Evolutionary conservation across 2,888 invertebrate species (phyloP), one percentile per base, ranked within the genome.

Genomic region (Agrochola circellaris): DNA sequence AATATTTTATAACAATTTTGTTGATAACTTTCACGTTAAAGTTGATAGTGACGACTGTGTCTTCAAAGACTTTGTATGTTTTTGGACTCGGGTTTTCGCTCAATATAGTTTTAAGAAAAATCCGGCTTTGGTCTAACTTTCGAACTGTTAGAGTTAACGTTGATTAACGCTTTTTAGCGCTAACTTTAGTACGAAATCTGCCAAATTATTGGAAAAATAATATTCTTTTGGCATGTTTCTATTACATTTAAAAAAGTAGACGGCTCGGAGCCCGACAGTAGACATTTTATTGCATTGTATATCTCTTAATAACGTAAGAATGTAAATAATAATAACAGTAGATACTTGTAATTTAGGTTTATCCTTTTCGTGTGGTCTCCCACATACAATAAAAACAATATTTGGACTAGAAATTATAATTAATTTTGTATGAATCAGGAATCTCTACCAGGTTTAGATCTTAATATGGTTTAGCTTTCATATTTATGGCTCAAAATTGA

Each of bases 51-150:
- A 89, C 85, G 86, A 90, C 88, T 89, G 87, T 76, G 75, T 86
- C 77, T 75, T 73, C 80, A 84, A 80, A 83, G 62, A 86, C 84
- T 88, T 64, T 84, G 85, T 76, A 84, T 78, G 77, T 86, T 92
- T 91, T 92, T 90, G 82, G 88, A 91, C 88, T 91, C 91, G 82
- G 89, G 85, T 93, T 92, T 90, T 92, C 93, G 94, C 94, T 94
- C 94, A 94, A 94, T 91, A 79, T 93, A 94, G 93, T 79, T 88
- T 87, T 93, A 93, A 91, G 92, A 74, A 77, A 64, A 77, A 77
- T 82, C 81, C 83, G 86, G 77, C 73, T 78, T 73, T 78, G 84
- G 85, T 89, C 83, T 87, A 84, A 87, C 78, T 77, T 75, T 83
- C 67, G 51, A 78, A 81, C 66, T 58, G 75, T 82, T 86, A 85